Conservation (phyloP, 2,797 vertebrate genomes). For the Anableps anableps region DNA sequence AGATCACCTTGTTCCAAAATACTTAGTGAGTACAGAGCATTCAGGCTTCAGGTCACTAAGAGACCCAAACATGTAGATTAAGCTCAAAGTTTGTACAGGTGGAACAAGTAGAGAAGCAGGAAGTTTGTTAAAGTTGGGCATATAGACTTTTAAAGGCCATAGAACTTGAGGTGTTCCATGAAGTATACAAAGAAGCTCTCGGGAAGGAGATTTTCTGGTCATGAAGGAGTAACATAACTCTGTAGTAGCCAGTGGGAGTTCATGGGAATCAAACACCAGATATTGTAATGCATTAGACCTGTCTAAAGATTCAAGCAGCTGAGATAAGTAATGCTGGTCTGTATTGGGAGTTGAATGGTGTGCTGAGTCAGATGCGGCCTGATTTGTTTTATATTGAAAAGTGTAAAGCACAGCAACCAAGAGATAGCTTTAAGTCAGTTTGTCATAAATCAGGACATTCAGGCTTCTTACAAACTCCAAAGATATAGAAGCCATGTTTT, state of each 20-base stretch:
- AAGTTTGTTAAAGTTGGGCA: neutral
- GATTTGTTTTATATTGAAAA: neutral
- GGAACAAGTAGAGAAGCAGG: neutral
- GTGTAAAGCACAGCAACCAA: neutral
- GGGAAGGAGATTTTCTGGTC: neutral
- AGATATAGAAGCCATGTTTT: neutral
- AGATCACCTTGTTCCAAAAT: neutral
- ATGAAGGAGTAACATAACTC: neutral
- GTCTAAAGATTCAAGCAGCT: neutral
- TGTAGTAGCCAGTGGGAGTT: neutral
- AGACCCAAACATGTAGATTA: conserved; percentile 6
- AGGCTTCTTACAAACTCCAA: neutral
- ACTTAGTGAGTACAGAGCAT: neutral
- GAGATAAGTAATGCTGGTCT: neutral
- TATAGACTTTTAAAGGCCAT: neutral
- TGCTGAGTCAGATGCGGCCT: neutral
- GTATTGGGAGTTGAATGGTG: neutral
- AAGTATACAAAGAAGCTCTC: neutral
- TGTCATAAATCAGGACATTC: neutral
- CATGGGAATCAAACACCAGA: neutral
- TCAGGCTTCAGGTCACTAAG: neutral
- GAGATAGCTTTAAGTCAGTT: neutral
- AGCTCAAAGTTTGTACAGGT: neutral
- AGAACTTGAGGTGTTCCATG: neutral
- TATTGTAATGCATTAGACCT: neutral